Evolutionary conservation across 2,113 vertebrate species (phyloP), one percentile per base, ranked within the genome.

Genomic region (Lycaon pictus): DNA sequence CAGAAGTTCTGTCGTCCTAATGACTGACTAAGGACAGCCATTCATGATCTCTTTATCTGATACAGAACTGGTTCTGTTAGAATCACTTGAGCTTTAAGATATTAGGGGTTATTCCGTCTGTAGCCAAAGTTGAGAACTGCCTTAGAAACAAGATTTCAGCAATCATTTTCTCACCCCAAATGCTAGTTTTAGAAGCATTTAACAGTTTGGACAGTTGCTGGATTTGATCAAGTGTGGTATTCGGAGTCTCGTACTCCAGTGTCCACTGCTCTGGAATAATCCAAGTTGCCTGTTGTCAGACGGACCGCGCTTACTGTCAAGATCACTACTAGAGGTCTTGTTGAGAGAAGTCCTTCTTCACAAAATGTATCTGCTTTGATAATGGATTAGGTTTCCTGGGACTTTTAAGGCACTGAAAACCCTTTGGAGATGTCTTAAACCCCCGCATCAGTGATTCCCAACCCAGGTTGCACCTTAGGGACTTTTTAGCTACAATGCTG

Each of bases 361-460:
- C 55, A 85, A 88, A 92, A 84, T 27, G 11, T 43, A 74, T 93
- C 87, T 84, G 51, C 56, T 96, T 29, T 89, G 29, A 92, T 67
- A 55, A 88, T 71, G 11, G 7, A 56, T 13, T 93, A 37, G 20
- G 53, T 96, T 95, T 89, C 95, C 79, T 72, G 86, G 77, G 48
- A 95, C 55, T 86, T 81, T n/a, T 72, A 97, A 96, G 93, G 94
- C 97, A 98, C 92, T 93, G 88, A 93, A 95, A 96, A 25, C 27
- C 60, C 67, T 88, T 72, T 81, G 37, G 13, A 96, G 29, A 89
- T 16, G 71, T 81, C 92, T 88, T 86, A 83, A 79, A 67, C 3
- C 10, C 71, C 22, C 43, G 65, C 11, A 60, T 76, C 32, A 17
- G 29, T 65, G 15, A 92, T 77, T 76, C 83, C 92, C 65, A 84